Percentiles rank a stretch among this genome's conserved stretches.
Conservation (phyloP, 2,888 invertebrate genomes). For the Myopa tessellatipennis region DNA sequence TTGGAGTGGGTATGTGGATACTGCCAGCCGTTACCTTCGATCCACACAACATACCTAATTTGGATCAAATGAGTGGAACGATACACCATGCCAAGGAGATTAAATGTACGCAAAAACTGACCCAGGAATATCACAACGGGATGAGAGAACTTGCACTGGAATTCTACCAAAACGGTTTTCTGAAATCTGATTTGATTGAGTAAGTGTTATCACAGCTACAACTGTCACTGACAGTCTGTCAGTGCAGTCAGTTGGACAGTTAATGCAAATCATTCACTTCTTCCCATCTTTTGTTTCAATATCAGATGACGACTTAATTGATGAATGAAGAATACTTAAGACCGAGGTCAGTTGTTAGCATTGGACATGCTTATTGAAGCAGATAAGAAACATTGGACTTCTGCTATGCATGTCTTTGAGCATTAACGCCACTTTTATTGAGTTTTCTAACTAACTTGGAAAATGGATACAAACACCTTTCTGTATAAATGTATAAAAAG, state of each 20-base stretch:
- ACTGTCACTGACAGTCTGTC: neutral
- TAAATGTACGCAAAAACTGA: conserved; percentile 62
- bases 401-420: too few relatives aligned
- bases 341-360: too few relatives aligned
- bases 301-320: too few relatives aligned
- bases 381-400: too few relatives aligned
- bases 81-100: conserved; percentile 58
- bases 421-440: too few relatives aligned
- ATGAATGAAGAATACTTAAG: too few relatives aligned
- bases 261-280: neutral
- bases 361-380: neutral
- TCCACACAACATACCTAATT: conserved; percentile 62
- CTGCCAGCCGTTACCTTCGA: conserved; percentile 66
- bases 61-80: conserved; percentile 61
- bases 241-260: neutral
- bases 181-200: conserved; percentile 45
- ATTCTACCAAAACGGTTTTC: conserved; percentile 63
- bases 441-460: too few relatives aligned
- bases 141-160: conserved; percentile 63
- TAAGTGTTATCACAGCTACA: neutral
- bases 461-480: too few relatives aligned
- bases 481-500: conserved; percentile 12
- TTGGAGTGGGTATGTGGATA: conserved; percentile 64
- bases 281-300: neutral
- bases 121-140: conserved; percentile 64